phyloP scores from a whole-genome alignment of 2,113 vertebrate genomes.

The Istiophorus platypterus region DNA sequence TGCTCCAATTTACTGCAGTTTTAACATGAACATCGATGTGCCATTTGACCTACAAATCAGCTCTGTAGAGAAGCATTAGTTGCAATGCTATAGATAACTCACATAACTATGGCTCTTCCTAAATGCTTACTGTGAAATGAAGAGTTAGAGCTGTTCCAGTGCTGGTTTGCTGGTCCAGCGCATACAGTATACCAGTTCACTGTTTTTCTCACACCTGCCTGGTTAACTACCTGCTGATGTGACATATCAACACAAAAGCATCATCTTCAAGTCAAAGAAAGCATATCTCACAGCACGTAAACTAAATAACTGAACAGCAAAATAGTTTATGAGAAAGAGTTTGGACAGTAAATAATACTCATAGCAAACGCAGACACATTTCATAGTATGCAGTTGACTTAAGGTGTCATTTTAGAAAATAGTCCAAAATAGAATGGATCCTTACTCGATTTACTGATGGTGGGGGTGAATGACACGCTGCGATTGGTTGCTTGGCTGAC shows the following conservation, averaged over 20 bases:
- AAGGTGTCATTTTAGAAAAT: background rate
- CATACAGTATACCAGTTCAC: background rate
- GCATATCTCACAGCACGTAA: background rate
- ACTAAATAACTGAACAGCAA: background rate
- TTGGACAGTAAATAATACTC: background rate
- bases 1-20: too few relatives aligned
- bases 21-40: background rate
- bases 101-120: background rate
- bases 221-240: slow-evolving; percentile 26
- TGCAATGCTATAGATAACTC: background rate
- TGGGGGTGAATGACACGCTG: slow-evolving; percentile 90
- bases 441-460: slow-evolving; percentile 91
- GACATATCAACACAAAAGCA: slow-evolving; percentile 6
- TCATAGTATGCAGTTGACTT: background rate
- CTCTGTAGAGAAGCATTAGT: background rate
- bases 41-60: slow-evolving; percentile 6
- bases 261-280: slow-evolving; percentile 16
- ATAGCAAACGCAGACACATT: background rate
- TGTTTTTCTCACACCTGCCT: slow-evolving; percentile 33
- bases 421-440: background rate
- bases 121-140: slow-evolving; percentile 10
- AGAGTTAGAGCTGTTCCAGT: slow-evolving; percentile 4
- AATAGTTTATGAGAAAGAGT: background rate
- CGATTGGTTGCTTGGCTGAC: slow-evolving; percentile 90
- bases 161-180: slow-evolving; percentile 1